Evolutionary conservation across 2,888 invertebrate genomes (phyloP).

Genomic region (Congeria kusceri): DNA sequence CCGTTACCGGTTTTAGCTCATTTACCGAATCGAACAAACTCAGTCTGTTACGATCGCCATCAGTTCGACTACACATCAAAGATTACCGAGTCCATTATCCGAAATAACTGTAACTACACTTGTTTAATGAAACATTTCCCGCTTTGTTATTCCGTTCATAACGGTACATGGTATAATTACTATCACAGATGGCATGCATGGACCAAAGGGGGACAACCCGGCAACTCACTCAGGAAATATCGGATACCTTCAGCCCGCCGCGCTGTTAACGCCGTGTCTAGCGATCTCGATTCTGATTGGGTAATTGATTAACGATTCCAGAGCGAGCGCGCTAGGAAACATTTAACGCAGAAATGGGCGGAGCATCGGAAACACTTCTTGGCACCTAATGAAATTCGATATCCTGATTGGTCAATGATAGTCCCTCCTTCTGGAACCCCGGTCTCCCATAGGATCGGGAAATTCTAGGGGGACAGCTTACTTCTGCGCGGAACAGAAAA

Average conservation of each 20-base stretch:
- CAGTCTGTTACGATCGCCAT: too few relatives aligned
- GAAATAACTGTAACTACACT: constrained; percentile 55
- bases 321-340: constrained; percentile 56
- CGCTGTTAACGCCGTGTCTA: background rate
- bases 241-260: background rate
- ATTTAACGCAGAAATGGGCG: constrained; percentile 53
- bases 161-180: constrained; percentile 61
- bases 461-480: constrained; percentile 71
- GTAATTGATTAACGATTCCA: constrained; percentile 63
- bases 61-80: constrained; percentile 32
- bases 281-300: constrained; percentile 47
- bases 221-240: constrained; percentile 8
- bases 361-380: constrained; percentile 42
- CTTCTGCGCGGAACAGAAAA: constrained; percentile 74
- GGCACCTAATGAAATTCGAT: constrained; percentile 63
- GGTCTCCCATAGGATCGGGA: constrained; percentile 71
- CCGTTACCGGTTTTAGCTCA: constrained; percentile 23
- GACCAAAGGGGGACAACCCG: constrained; percentile 45
- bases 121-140: constrained; percentile 43
- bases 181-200: constrained; percentile 54
- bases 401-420: constrained; percentile 53
- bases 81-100: constrained; percentile 42
- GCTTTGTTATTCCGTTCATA: constrained; percentile 52
- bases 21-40: constrained; percentile 24
- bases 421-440: constrained; percentile 60